Evolutionary conservation across 2,888 invertebrate genomes (phyloP), one percentile per base, ranked within the genome.

Genomic region (Stramonita haemastoma): DNA sequence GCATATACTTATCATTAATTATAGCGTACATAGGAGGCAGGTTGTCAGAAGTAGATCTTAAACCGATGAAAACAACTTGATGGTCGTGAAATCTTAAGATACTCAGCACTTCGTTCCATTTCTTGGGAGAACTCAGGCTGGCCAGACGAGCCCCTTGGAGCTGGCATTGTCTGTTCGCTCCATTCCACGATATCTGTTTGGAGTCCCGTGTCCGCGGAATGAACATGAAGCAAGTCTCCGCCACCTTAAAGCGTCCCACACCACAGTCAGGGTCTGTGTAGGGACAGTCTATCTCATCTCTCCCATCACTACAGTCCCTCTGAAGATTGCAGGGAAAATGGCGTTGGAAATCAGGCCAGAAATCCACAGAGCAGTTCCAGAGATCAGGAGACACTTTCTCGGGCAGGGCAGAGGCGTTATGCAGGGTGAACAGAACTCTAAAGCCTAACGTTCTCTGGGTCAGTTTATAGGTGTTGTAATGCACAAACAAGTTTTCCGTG

Each of bases 341-440:
- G 19, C 70, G 87, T 46, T 87, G 11, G 22, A 87, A 87, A 73
- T 87, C 87, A 1, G 22, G 1, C 87, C 87, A 87, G 87, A 73
- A n/a, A 19, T 32, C 15, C 36, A 87, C 87, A 22, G 87, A 87
- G n/a, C 87, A 87, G 87, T 87, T 87, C 87, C 87, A 87, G 34
- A 15, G 17, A 8, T 46, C 36, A 0, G 17, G 15, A 5, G 36
- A 36, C 22, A 34, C 29, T 73, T 87, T 29, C 87, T 34, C 73
- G 4, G 87, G 87, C 26, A 13, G 11, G 29, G 60, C 60, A 8
- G 29, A 32, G 29, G 8, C 13, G 26, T 60, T 86, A 60, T 86
- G 86, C 29, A 86, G 60, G 17, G 86, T 60, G 60, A 86, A 86
- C 29, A 56, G 60, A 6, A 46, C n/a, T 19, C 57, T 32, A 60